Conservation (phyloP, 2,888 invertebrate genomes). For the Epinotia ramella region DNA sequence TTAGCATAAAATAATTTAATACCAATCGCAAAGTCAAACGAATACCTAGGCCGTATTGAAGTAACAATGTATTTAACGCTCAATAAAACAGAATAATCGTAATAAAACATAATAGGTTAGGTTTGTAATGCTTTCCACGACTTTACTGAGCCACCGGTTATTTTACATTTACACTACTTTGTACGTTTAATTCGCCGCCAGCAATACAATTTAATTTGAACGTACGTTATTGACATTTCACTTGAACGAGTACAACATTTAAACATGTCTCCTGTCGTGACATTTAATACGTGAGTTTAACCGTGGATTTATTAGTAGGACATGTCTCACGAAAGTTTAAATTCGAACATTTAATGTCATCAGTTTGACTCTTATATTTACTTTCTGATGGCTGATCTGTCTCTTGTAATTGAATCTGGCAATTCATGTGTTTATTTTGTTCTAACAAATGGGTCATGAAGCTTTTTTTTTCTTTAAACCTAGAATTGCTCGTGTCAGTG, state of each 20-base stretch:
- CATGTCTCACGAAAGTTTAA: too few species aligned
- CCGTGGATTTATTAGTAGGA: too few species aligned
- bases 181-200: not conserved
- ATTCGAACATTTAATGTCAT: not conserved
- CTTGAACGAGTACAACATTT: not conserved
- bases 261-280: not conserved
- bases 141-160: not conserved
- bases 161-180: not conserved
- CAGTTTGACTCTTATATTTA: not conserved
- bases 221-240: constrained; percentile 4
- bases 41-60: not conserved
- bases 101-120: not conserved
- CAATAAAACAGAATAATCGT: not conserved
- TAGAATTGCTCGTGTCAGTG: too few species aligned
- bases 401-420: not conserved
- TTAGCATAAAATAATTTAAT: too few species aligned
- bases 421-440: not conserved
- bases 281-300: too few species aligned
- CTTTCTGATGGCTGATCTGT: not conserved
- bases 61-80: not conserved
- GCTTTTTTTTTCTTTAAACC: too few species aligned
- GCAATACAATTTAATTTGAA: not conserved
- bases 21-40: not conserved
- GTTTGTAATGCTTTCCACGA: not conserved
- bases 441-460: not conserved